Conservation (phyloP, 2,113 vertebrate species). For the Thalassoma bifasciatum region DNA sequence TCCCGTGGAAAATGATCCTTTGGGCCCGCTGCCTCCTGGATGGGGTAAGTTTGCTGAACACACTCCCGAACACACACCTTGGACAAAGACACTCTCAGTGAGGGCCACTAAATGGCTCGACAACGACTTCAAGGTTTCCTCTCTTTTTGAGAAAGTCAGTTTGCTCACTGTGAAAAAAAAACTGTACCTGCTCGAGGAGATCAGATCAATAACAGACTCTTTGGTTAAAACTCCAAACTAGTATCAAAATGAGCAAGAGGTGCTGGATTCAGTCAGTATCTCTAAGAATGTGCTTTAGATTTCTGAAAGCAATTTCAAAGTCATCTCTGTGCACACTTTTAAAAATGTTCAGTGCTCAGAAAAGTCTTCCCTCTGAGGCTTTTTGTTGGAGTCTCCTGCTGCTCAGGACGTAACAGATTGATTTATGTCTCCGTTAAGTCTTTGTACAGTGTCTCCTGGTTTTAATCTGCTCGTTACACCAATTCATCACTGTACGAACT, state of each 20-base stretch:
- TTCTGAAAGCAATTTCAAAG: neutral
- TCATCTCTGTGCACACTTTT: neutral
- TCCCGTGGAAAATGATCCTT: constrained; percentile 92
- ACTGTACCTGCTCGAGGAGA: neutral
- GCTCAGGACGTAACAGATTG: constrained; percentile 7
- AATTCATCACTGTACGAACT: constrained; percentile 23
- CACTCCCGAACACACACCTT: neutral
- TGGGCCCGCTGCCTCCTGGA: constrained; percentile 93
- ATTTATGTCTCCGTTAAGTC: constrained; percentile 14
- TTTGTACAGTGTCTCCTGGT: constrained; percentile 8
- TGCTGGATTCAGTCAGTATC: neutral
- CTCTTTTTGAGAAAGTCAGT: neutral
- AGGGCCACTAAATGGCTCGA: neutral
- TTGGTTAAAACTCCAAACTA: neutral
- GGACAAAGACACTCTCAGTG: neutral
- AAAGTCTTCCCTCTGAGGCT: neutral
- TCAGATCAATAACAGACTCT: neutral
- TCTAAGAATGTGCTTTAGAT: neutral
- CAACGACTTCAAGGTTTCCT: neutral
- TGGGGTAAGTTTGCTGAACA: constrained; percentile 92
- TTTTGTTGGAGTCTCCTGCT: neutral
- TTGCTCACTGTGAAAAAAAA: neutral
- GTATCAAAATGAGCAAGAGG: neutral
- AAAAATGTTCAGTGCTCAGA: neutral
- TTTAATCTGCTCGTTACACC: constrained; percentile 21